Evolutionary conservation across 2,888 invertebrate species (phyloP).

Genomic region (Cinara cedri): DNA sequence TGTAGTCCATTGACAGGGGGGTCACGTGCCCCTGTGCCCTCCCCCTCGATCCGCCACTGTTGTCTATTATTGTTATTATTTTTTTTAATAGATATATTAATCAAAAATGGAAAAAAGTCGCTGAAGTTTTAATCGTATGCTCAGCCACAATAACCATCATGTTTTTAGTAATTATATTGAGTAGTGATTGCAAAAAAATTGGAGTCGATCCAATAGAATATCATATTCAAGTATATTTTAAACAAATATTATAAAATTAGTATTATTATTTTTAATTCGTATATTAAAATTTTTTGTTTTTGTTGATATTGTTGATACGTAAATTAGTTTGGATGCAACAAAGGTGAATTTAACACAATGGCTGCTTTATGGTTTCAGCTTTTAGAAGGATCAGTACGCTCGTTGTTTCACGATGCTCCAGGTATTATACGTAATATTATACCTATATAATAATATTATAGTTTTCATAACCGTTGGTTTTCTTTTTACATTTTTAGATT

Average conservation of each 20-base stretch:
- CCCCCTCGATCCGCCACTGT: too few relatives aligned
- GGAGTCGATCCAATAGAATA: slow-evolving; percentile 80
- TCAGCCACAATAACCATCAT: slow-evolving; percentile 83
- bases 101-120: slow-evolving; percentile 75
- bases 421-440: slow-evolving; percentile 68
- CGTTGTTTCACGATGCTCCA: slow-evolving; percentile 89
- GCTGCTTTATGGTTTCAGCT: slow-evolving; percentile 97
- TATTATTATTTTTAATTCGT: too few relatives aligned
- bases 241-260: too few relatives aligned
- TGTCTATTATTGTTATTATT: background rate
- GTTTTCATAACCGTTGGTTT: too few relatives aligned
- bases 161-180: slow-evolving; percentile 84
- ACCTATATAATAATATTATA: background rate
- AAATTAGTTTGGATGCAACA: slow-evolving; percentile 81
- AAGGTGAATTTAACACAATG: slow-evolving; percentile 91
- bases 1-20: too few relatives aligned
- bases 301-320: slow-evolving; percentile 56
- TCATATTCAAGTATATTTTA: slow-evolving; percentile 72
- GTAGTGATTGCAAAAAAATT: slow-evolving; percentile 87
- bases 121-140: slow-evolving; percentile 87
- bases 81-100: slow-evolving; percentile 69
- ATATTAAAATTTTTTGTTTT: slow-evolving; percentile 5
- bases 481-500: background rate
- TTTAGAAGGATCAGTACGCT: slow-evolving; percentile 92
- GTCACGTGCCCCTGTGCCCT: too few relatives aligned